phyloP scores from a whole-genome alignment of 2,113 vertebrate genomes.

The Coturnix japonica region DNA sequence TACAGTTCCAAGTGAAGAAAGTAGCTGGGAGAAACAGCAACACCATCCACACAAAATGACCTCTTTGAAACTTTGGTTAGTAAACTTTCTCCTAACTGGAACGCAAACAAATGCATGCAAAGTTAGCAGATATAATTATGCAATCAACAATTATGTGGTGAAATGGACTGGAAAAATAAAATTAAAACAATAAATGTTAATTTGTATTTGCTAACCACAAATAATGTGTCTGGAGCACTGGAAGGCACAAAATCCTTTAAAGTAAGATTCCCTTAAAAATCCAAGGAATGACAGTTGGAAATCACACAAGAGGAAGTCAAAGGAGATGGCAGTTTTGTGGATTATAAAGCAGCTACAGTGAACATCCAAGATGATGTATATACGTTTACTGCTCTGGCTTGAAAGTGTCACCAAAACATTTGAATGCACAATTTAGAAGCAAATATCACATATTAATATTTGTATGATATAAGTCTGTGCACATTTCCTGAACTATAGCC shows the following conservation, averaged over 20 bases:
- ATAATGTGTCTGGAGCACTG: background rate
- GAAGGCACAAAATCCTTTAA: background rate
- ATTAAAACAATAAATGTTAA: conserved; percentile 45
- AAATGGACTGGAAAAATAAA: conserved; percentile 60
- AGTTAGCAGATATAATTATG: background rate
- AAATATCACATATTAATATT: conserved; percentile 17
- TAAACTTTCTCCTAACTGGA: conserved; percentile 12
- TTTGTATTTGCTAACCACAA: background rate
- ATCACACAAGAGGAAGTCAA: background rate
- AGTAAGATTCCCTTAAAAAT: background rate
- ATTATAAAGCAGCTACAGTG: background rate
- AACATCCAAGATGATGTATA: background rate
- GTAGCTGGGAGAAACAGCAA: background rate
- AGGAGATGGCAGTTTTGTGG: background rate
- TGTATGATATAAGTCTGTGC: background rate
- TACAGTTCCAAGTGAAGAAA: background rate
- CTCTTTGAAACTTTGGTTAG: background rate
- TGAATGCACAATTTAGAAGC: background rate
- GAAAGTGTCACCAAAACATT: background rate
- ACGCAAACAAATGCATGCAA: background rate
- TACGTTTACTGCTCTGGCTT: background rate
- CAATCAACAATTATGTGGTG: conserved; percentile 39
- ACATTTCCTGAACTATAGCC: conserved; percentile 26
- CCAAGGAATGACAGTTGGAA: background rate
- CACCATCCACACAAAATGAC: background rate